These are phyloP conservation scores for Catostomus latipinnis DNA, from an alignment of 2,797 vertebrate genomes.

Conservation along the genomic window DNA sequence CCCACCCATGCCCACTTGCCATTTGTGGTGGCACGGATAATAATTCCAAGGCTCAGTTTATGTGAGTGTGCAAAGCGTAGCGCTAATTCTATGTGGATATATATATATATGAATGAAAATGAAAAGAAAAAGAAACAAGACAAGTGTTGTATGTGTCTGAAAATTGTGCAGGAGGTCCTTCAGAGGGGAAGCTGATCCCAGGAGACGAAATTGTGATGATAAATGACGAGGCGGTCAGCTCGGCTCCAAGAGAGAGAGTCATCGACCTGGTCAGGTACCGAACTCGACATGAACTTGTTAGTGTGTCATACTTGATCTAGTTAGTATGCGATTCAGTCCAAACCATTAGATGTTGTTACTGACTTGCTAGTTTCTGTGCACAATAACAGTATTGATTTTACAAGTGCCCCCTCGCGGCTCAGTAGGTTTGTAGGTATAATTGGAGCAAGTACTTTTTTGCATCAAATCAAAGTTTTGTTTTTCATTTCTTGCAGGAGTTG, in stretches of 20 bases:
- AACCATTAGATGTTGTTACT: too few relatives aligned
- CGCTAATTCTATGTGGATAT: too few relatives aligned
- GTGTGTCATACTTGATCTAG: not conserved
- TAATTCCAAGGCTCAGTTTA: too few relatives aligned
- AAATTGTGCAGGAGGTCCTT: slow-evolving; percentile 85
- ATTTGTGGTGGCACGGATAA: too few relatives aligned
- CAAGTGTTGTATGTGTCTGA: not conserved
- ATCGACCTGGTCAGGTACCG: slow-evolving; percentile 97
- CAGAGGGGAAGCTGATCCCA: slow-evolving; percentile 95
- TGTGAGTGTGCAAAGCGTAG: too few relatives aligned
- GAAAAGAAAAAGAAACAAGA: not conserved
- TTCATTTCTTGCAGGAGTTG: slow-evolving; percentile 83
- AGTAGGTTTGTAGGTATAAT: too few relatives aligned
- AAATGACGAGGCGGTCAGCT: slow-evolving; percentile 94
- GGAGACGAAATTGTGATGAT: slow-evolving; percentile 99
- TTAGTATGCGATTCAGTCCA: not conserved
- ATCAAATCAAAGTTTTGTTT: not conserved
- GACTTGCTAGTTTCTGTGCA: not conserved
- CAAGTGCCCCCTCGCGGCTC: too few relatives aligned
- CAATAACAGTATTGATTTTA: not conserved
- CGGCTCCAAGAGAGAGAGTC: slow-evolving; percentile 94
- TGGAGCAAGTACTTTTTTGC: too few relatives aligned
- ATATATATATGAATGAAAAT: too few relatives aligned
- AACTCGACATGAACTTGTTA: slow-evolving; percentile 38
- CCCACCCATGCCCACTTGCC: too few relatives aligned